A percentile compares a stretch with the other conserved stretches of the same genome.
Evolutionary conservation across 2,797 vertebrate species (phyloP).

Genomic region (Trichosurus vulpecula): DNA sequence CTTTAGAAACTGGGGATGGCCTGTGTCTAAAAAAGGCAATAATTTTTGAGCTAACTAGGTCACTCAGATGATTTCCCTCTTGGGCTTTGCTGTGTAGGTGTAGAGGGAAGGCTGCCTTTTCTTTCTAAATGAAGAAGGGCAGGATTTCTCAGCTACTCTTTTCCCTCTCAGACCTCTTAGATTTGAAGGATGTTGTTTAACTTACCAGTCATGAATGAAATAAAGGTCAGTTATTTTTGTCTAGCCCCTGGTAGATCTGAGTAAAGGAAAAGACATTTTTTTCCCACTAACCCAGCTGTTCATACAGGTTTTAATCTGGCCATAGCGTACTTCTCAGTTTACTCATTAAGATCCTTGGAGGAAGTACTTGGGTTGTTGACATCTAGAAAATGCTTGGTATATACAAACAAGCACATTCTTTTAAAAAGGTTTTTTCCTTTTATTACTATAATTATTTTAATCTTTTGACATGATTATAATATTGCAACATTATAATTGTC

Average conservation of each 20-base stretch:
- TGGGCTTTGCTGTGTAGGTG: background rate
- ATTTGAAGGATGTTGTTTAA: slow-evolving; percentile 37
- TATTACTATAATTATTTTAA: background rate
- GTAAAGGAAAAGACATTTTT: slow-evolving; percentile 44
- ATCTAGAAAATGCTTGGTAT: background rate
- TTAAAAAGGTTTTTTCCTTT: slow-evolving; percentile 45
- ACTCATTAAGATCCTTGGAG: slow-evolving; percentile 33
- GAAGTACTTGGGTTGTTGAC: slow-evolving; percentile 4
- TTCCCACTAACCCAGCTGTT: background rate
- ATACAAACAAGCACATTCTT: slow-evolving; percentile 16
- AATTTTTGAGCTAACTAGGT: background rate
- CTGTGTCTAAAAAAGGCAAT: background rate
- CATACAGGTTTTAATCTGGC: slow-evolving; percentile 41
- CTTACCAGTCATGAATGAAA: slow-evolving; percentile 10
- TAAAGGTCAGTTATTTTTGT: slow-evolving; percentile 45
- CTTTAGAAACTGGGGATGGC: background rate
- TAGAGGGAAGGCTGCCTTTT: background rate
- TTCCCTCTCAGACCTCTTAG: slow-evolving; percentile 48
- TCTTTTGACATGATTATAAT: background rate
- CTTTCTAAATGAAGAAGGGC: background rate
- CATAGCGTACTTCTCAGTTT: background rate
- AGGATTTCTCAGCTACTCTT: slow-evolving; percentile 13
- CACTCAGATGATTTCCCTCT: background rate
- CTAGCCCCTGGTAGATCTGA: slow-evolving; percentile 35
- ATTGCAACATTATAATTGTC: background rate